Evolutionary conservation across 2,888 invertebrate species (phyloP), one percentile per base, ranked within the genome.

Genomic region (Drosophila stalkeri): DNA sequence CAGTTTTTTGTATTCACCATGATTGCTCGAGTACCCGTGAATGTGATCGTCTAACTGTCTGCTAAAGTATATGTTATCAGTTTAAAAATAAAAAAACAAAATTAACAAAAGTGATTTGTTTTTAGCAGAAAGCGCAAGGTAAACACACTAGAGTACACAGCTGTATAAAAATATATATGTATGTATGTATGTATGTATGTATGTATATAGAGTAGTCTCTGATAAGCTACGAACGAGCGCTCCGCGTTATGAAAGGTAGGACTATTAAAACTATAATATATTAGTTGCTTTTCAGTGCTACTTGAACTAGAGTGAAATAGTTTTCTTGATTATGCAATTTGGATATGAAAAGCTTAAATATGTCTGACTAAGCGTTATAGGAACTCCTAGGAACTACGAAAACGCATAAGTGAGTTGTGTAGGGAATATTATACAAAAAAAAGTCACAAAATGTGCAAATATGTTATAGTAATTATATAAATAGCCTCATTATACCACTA

Each of bases 41-140:
- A 27, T 47, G 16, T 6, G 47, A 77, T 66, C 72, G 75, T 62
- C 80, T 51, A 27, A 62, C 72, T 68, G 80, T 80, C 80, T 80
- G 63, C 51, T 62, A 16, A 61, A 60, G 62, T 64, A 68, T 64
- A 46, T 16, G 54, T 75, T 80, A 80, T 80, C 80, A 79, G 55
- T 56, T 44, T 9, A 11, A 31, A 41, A 27, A 47, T 49, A 60
- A 18, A 18, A 20, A 49, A 55, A 16, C 16, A 54, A 54, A 39
- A 54, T 3, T 35, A 52, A 52, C 23, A 64, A 55, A 52, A 46
- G 27, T 51, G 54, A 73, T 76, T 77, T 80, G 66, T 63, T 70
- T 67, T 65, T 47, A 44, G 27, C 37, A 43, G 23, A 72, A 64
- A 70, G 60, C 60, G 54, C 64, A 70, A 77, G 67, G 75, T 75